Base-by-base conservation (phyloP, 2,888 invertebrate genomes). In the Exephanes ischioxanthus region DNA sequence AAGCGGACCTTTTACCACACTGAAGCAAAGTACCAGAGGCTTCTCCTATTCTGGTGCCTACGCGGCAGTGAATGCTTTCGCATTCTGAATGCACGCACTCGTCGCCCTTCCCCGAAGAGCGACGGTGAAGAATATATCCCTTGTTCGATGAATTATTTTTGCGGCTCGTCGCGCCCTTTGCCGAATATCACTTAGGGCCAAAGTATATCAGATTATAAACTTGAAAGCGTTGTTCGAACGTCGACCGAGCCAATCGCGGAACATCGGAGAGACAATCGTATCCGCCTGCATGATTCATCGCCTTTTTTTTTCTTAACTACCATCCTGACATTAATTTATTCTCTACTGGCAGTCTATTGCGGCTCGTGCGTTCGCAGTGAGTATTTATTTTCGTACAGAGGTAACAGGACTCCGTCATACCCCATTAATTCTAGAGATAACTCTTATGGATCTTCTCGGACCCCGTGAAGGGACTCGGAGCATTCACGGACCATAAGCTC, bases 211-310 rank as follows among this genome's bases (percentile, higher is more conserved):
- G 78, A 68, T 80, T 80, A 83, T 67, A 45, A 79, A 81, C 51
- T 72, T 45, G 11, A 14, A 68, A 73, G 80, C 66, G 33, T 19
- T 66, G 19, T 66, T 14, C 16, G 30, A 75, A 75, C 30, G 33
- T 2, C 26, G 55, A 9, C 71, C 22, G 45, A 30, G 37, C 37
- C 19, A 7, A 11, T 33, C 30, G 41, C 30, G 48, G 14, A 33
- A 53, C 30, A n/a, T 19, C 58, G 11, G 63, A 80, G 19, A 72
- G 37, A 58, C 48, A 55, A 72, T 41, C 30, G 48, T 61, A 71
- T 81, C 53, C 77, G 81, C 73, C 79, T 82, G 67, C 26, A 55
- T 82, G 82, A 82, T 76, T 76, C 75, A 79, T 76, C 79, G 4
- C 11, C n/a, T n/a, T 71, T 76, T 51, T 55, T 45, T 78, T 45